Evolutionary conservation across 1,140 invertebrate species (phyloP).

Genomic region (Mactra quadrangularis): DNA sequence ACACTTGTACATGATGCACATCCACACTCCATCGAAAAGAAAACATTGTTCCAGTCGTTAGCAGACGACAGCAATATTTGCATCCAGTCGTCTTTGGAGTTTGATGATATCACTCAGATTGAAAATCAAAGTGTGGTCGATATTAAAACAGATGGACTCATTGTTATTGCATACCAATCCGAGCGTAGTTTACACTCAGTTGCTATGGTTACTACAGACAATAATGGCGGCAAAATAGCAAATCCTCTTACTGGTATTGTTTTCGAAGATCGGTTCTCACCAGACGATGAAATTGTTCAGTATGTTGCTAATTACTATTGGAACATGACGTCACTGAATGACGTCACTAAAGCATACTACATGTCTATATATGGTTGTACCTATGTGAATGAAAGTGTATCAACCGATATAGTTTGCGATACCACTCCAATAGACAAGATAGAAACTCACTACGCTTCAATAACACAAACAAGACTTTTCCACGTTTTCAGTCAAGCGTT

Average conservation of each 20-base stretch:
- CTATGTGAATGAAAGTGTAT: not conserved
- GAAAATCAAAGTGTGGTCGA: not conserved
- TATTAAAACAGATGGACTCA: constrained; percentile 15
- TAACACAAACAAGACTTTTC: not conserved
- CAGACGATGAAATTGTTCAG: not conserved
- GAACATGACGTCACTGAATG: constrained; percentile 16
- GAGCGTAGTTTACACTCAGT: not conserved
- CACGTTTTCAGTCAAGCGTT: not conserved
- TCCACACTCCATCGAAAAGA: not conserved
- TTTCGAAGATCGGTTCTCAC: not conserved
- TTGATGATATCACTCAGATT: not conserved
- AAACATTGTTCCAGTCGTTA: not conserved
- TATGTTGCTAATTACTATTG: constrained; percentile 1
- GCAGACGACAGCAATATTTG: constrained; percentile 39
- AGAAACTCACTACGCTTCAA: not conserved
- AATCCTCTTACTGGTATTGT: not conserved
- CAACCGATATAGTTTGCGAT: not conserved
- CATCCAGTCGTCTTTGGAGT: not conserved
- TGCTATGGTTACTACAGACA: constrained; percentile 14
- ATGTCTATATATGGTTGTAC: not conserved
- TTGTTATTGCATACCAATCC: constrained; percentile 12
- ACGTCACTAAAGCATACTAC: constrained; percentile 1
- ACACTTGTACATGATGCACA: not conserved
- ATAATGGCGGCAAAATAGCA: not conserved
- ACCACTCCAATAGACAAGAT: not conserved